phyloP scores from a whole-genome alignment of 2,888 invertebrate species.

The Lymantria monacha region DNA sequence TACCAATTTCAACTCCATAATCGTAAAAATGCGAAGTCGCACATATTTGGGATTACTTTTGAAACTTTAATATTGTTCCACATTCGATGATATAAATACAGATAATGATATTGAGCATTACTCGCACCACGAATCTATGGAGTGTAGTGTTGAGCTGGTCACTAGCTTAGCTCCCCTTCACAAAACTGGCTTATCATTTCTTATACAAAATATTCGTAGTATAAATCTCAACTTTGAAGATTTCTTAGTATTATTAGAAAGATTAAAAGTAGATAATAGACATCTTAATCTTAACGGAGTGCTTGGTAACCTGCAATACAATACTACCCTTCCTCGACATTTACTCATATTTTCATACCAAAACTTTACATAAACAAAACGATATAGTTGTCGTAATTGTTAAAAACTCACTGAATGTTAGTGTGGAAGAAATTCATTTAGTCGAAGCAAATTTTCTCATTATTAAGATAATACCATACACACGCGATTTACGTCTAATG shows the following conservation, averaged over 20 bases:
- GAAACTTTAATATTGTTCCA: too few relatives aligned
- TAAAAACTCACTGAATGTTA: not conserved
- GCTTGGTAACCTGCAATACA: not conserved
- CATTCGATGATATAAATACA: not conserved
- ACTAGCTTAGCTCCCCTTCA: too few relatives aligned
- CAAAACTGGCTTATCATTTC: too few relatives aligned
- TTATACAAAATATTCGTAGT: too few relatives aligned
- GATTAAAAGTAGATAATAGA: too few relatives aligned
- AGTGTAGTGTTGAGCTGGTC: not conserved
- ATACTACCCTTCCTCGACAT: not conserved
- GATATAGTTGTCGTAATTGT: not conserved
- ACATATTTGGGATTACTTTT: too few relatives aligned
- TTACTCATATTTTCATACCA: not conserved
- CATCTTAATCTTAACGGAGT: too few relatives aligned
- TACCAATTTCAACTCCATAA: too few relatives aligned
- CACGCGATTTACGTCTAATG: not conserved
- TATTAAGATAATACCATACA: not conserved
- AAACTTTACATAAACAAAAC: not conserved
- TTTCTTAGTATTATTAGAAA: too few relatives aligned
- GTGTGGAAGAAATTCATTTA: not conserved
- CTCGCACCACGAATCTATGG: not conserved
- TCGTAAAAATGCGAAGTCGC: too few relatives aligned
- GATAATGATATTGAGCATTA: not conserved
- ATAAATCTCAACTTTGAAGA: too few relatives aligned
- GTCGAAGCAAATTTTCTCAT: not conserved